Conservation (phyloP, 2,888 invertebrate species). For the Heliothis peltigera region DNA sequence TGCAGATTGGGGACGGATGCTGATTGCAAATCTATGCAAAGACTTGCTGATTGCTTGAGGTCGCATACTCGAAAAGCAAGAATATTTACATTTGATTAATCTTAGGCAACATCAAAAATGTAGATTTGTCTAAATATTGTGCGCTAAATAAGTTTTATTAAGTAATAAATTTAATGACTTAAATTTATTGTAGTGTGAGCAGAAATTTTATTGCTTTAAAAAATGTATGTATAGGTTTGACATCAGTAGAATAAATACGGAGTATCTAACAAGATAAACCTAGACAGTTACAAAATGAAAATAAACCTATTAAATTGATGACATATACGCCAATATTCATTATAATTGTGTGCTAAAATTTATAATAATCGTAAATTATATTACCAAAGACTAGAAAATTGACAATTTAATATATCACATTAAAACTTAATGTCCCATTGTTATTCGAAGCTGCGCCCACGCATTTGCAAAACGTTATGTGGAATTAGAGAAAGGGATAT, state of each 20-base stretch:
- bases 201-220: no score
- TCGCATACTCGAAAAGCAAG: neutral
- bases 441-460: slow-evolving; percentile 20
- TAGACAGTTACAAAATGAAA: neutral
- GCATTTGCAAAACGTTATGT: slow-evolving; percentile 19
- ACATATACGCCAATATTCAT: neutral
- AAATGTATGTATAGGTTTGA: no score
- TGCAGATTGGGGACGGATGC: neutral
- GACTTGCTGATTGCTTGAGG: neutral
- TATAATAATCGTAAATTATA: slow-evolving; percentile 1
- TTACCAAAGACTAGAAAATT: neutral
- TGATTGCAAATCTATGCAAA: neutral
- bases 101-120: no score
- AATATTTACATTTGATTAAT: neutral
- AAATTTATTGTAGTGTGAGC: no score
- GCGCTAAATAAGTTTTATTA: no score
- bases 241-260: no score
- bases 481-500: slow-evolving; percentile 23
- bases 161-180: no score
- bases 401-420: slow-evolving; percentile 14
- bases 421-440: slow-evolving; percentile 22
- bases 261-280: no score
- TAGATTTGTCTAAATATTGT: no score
- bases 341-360: neutral
- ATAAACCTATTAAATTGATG: neutral